phyloP scores from a whole-genome alignment of 1,140 invertebrate genomes.

The Anastrepha obliqua region DNA sequence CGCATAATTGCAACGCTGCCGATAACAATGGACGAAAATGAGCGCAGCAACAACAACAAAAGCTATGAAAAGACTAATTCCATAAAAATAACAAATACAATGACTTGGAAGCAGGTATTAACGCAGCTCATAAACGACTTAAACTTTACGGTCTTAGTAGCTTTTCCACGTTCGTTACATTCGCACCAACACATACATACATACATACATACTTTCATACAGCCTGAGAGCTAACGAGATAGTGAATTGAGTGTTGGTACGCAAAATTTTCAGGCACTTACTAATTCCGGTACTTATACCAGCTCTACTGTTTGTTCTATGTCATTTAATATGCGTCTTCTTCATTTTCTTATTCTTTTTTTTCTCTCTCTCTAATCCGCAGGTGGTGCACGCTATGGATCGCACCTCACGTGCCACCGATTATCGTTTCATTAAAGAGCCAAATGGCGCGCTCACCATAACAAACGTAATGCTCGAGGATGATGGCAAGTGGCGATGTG shows the following conservation, averaged over 20 bases:
- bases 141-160: slow-evolving; percentile 27
- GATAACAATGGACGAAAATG: slow-evolving; percentile 42
- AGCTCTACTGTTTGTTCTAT: slow-evolving; percentile 41
- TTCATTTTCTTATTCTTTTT: background rate
- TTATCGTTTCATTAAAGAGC: slow-evolving; percentile 77
- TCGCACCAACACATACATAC: no score
- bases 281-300: slow-evolving; percentile 21
- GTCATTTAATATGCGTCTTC: slow-evolving; percentile 14
- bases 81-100: background rate
- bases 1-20: background rate
- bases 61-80: background rate
- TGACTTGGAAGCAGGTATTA: background rate
- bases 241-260: background rate
- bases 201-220: background rate
- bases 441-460: slow-evolving; percentile 79
- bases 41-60: background rate
- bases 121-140: slow-evolving; percentile 47
- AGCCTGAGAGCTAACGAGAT: background rate
- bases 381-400: slow-evolving; percentile 76
- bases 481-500: slow-evolving; percentile 82
- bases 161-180: background rate
- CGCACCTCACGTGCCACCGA: slow-evolving; percentile 76
- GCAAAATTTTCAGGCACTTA: slow-evolving; percentile 41
- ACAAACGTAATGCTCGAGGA: slow-evolving; percentile 82
- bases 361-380: slow-evolving; percentile 26